Base-by-base conservation (phyloP, 2,797 vertebrate genomes). In the Holocentrus rufus region DNA sequence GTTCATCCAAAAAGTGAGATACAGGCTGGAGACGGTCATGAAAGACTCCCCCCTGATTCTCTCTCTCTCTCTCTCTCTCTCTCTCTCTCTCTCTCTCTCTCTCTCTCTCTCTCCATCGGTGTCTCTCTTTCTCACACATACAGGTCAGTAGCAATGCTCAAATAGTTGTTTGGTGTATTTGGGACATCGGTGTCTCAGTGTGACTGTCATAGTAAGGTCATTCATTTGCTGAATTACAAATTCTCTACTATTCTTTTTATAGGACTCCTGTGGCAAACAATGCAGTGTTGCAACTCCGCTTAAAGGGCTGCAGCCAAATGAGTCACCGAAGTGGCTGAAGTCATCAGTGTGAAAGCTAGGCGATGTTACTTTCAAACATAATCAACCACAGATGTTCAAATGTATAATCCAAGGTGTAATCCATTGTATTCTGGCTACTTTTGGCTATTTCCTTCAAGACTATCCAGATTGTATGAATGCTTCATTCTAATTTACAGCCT, bases 161-260 rank as follows among this genome's bases (percentile, higher is more conserved):
- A 59, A 25, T 72, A 74, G 54, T 69, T 76, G 72, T 78, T 69
- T 42, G 52, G 72, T 74, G 71, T 80, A 65, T 84, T 71, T 82
- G 58, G 76, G 78, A 66, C 65, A 66, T 67, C 42, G 76, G 55
- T 67, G 68, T 81, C 68, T 79, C 72, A 54, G 54, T 55, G 65
- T 22, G 63, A 66, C 67, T 73, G 72, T 69, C 79, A 56, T 58
- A 56, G 14, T 46, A 58, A 78, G 79, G 83, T 77, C 75, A 72
- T 74, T 74, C 27, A 50, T 52, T 76, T 27, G 7, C 69, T 81
- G 70, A 82, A 77, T 80, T 61, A 50, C 55, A 65, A 65, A 74
- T 31, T 23, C 25, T 62, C 18, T 52, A 5, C 68, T 74, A 46
- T 77, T 81, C 75, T 83, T 79, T 79, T 76, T 79, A 70, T 54